Base-by-base conservation (phyloP, 2,888 invertebrate genomes). In the Lapara coniferarum region DNA sequence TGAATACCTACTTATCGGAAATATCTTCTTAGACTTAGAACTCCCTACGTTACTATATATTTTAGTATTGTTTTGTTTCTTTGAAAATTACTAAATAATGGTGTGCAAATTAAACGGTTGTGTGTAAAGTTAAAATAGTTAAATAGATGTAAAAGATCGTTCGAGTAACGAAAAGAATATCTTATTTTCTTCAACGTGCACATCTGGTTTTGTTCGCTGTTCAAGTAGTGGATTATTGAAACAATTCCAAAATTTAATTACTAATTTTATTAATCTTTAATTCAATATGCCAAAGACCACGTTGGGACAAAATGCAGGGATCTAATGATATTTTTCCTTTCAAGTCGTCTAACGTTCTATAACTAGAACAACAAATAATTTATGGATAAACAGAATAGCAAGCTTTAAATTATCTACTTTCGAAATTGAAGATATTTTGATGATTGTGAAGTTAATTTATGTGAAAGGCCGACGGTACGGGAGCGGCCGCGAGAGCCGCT, bases 101-200 rank as follows among this genome's bases (percentile, higher is more conserved):
- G 92, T 91, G 93, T 93, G 93, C 93, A 93, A 92, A 93, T 89
- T 90, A 91, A 93, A 93, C 89, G 93, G 93, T 93, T 93, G 93
- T 93, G 93, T 93, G 93, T 93, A 93, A 93, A 92, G 87, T 91
- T 92, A 92, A 91, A 89, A 90, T 93, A 92, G 89, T 87, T 90
- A 88, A 91, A 89, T 92, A 92, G 90, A 89, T 89, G 81, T 91
- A 89, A 89, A 88, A 81, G 81, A 85, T 88, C 87, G 87, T 88
- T 89, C 85, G 81, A 77, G 82, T 85, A 85, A 88, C 86, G 85
- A 83, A 80, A 81, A 80, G 82, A 79, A 77, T 84, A 88, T 86
- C 85, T 84, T 78, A 75, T 83, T 82, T 79, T 69, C 73, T 80
- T 80, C 76, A 73, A 74, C 76, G 75, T 79, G 84, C 83, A 84